Evolutionary conservation across 2,113 vertebrate species (phyloP).

Genomic region (Spermophilus dauricus): DNA sequence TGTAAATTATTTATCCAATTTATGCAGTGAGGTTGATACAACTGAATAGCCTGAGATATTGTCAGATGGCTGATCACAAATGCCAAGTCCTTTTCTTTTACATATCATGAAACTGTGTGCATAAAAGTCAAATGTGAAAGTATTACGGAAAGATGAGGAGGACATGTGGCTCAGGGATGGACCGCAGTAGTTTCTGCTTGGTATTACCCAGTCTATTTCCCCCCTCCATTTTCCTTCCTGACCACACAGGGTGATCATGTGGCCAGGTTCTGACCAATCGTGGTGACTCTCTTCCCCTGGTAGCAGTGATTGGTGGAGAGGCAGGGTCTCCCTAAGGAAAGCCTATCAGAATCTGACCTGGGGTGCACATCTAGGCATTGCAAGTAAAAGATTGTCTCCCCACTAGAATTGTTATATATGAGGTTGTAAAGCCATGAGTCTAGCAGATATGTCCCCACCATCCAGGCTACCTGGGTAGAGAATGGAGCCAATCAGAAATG

Average conservation of each 20-base stretch:
- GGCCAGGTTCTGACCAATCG: not conserved
- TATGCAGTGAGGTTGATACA: not conserved
- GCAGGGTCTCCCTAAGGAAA: not conserved
- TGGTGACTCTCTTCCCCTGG: not conserved
- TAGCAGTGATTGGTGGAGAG: not conserved
- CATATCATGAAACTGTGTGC: not conserved
- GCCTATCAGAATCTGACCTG: not conserved
- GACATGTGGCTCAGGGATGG: not conserved
- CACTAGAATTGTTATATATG: not conserved
- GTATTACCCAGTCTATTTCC: not conserved
- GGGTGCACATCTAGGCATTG: not conserved
- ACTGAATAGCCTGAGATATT: not conserved
- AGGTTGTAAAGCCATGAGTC: not conserved
- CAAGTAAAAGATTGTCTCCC: not conserved
- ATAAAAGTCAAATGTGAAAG: not conserved
- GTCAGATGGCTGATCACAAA: not conserved
- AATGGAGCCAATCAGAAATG: conserved; percentile 17
- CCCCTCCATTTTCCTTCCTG: not conserved
- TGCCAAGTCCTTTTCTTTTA: not conserved
- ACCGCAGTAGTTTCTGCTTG: too few relatives aligned
- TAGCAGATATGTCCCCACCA: not conserved
- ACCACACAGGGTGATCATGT: not conserved
- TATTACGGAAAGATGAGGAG: not conserved
- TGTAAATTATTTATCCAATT: conserved; percentile 50
- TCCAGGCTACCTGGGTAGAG: not conserved